These are phyloP conservation scores for Mechanitis mazaeus DNA, from an alignment of 2,888 invertebrate species.

Conservation along the genomic window DNA sequence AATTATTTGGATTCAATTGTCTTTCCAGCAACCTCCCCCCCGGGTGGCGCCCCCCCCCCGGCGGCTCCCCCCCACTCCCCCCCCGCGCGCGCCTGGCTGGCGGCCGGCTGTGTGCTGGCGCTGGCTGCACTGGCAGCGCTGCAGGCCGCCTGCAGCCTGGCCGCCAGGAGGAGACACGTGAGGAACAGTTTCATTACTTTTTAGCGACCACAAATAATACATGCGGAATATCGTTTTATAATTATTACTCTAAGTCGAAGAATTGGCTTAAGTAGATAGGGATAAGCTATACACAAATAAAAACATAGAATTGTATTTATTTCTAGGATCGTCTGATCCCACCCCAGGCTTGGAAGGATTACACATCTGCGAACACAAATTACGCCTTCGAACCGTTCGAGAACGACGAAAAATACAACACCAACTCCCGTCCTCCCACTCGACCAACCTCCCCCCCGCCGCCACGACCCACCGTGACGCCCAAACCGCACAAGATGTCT, in stretches of 20 bases:
- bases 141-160: constrained; percentile 90
- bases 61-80: neutral
- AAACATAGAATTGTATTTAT: no score
- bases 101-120: constrained; percentile 88
- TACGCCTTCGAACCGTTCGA: constrained; percentile 94
- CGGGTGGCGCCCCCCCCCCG: neutral
- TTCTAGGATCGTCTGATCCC: constrained; percentile 87
- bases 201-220: no score
- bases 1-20: no score
- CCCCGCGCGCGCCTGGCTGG: constrained; percentile 83
- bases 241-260: no score
- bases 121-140: constrained; percentile 86
- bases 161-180: constrained; percentile 57
- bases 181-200: neutral
- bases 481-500: constrained; percentile 24
- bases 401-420: constrained; percentile 82
- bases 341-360: constrained; percentile 93
- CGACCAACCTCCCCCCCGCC: constrained; percentile 42
- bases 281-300: no score
- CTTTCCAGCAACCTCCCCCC: no score
- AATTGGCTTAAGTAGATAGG: no score
- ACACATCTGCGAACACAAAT: constrained; percentile 88
- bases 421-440: constrained; percentile 39
- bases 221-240: no score
- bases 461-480: constrained; percentile 39